Percentiles rank a stretch among this genome's conserved stretches.
Evolutionary conservation across 2,888 invertebrate genomes (phyloP).

Genomic region (Priocnemis perturbator): DNA sequence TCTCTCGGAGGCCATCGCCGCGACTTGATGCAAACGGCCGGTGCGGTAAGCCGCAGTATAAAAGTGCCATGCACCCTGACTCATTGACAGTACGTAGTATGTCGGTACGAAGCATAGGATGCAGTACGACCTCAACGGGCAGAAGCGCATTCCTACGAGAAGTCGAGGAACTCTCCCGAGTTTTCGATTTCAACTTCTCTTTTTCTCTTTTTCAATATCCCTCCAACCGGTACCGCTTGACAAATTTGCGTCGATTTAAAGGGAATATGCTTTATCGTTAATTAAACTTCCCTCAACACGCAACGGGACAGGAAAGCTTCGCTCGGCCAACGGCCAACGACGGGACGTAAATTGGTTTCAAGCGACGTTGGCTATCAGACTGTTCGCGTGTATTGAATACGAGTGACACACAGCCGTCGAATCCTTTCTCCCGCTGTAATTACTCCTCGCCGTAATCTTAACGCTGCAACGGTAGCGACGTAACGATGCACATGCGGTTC

Average conservation of each 20-base stretch:
- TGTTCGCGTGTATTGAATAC: no score
- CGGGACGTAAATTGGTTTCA: no score
- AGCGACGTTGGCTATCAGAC: no score
- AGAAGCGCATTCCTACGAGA: constrained; percentile 1
- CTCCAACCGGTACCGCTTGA: no score
- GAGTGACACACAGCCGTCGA: background rate
- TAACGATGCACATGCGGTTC: constrained; percentile 31
- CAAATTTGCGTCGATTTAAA: background rate
- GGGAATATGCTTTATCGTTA: background rate
- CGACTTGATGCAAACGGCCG: constrained; percentile 35
- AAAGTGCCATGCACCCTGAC: constrained; percentile 31
- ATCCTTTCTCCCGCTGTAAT: constrained; percentile 21
- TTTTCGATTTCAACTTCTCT: background rate
- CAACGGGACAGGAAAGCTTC: no score
- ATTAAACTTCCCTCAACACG: no score
- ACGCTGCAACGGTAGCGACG: constrained; percentile 13
- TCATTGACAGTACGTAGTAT: constrained; percentile 42
- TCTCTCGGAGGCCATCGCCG: constrained; percentile 28
- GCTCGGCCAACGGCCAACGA: no score
- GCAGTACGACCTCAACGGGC: background rate
- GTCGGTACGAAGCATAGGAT: constrained; percentile 25
- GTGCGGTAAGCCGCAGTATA: constrained; percentile 47
- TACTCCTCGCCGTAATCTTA: constrained; percentile 15
- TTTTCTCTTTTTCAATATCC: background rate
- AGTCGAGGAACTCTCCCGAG: no score